Base-by-base conservation (phyloP, 2,113 vertebrate species). In the Rhegmatorhina hoffmannsi region DNA sequence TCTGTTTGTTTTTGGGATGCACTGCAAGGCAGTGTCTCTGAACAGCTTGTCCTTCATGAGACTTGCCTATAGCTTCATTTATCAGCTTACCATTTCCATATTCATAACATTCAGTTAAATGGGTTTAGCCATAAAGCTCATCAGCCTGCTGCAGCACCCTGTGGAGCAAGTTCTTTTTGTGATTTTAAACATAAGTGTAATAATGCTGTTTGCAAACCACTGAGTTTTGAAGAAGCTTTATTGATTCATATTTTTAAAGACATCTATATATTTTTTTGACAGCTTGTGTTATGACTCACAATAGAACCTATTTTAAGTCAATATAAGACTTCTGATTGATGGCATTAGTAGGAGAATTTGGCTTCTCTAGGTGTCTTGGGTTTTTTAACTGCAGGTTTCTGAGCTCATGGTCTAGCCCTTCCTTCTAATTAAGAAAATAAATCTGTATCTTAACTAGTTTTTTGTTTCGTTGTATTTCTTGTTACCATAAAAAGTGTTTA, bases 161-260 rank as follows among this genome's bases (percentile, higher is more conserved):
- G 59, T 81, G 59, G 63, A 86, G 76, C 44, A 72, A 78, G 24
- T 63, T 43, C 58, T 78, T 89, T 84, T 90, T 49, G 31, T 94
- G 59, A 80, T 74, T 79, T 75, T 90, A 73, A 70, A 36, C 72
- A 75, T 55, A 83, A 90, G 55, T 47, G 26, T 52, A 87, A 77
- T 90, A 93, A 92, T 56, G 24, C 70, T 87, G 47, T 87, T 96
- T 75, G 85, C 84, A 94, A 91, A 52, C 70, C 43, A 34, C n/a
- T 38, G 40, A 64, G n/a, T 79, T 79, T 82, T 93, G 86, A 76
- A 73, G 70, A 78, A 58, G 50, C 34, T 77, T 87, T 49, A 76
- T 60, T 85, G 91, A 83, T 85, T 95, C 38, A 13, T 90, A n/a
- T 83, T 87, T 80, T 86, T 84, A 46, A 83, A 85, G 44, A 24